phyloP scores from a whole-genome alignment of 1,140 invertebrate genomes.

The Ostrea denselamellosa region DNA sequence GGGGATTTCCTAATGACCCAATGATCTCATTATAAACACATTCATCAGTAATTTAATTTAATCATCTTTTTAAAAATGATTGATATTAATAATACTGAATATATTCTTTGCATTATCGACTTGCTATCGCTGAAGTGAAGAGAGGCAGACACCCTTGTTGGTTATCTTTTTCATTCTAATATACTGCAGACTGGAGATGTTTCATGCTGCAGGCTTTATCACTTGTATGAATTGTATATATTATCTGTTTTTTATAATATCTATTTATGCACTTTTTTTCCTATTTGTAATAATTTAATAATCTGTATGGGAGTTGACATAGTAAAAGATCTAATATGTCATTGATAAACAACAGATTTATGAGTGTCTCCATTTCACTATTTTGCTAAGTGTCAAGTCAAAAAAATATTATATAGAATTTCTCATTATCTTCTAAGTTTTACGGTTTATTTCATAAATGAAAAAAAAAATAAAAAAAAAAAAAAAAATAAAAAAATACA shows the following conservation, averaged over 20 bases:
- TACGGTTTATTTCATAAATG: neutral
- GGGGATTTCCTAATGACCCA: slow-evolving; percentile 10
- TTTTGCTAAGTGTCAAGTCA: slow-evolving; percentile 24
- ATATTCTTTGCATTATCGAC: slow-evolving; percentile 20
- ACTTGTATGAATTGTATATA: neutral
- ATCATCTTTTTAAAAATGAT: slow-evolving; percentile 26
- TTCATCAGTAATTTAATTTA: slow-evolving; percentile 28
- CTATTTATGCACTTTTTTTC: slow-evolving; percentile 23
- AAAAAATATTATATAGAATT: slow-evolving; percentile 20
- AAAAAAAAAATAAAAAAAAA: neutral
- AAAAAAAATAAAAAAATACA: neutral
- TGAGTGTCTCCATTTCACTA: slow-evolving; percentile 10
- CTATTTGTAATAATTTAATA: slow-evolving; percentile 24
- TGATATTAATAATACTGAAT: slow-evolving; percentile 21
- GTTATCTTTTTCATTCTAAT: neutral
- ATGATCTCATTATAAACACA: slow-evolving; percentile 28
- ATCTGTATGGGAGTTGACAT: slow-evolving; percentile 13
- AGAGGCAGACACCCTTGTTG: neutral
- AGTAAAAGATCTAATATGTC: slow-evolving; percentile 27
- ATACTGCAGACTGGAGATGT: neutral
- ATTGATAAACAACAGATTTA: slow-evolving; percentile 19
- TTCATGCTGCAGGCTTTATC: neutral
- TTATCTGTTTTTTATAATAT: slow-evolving; percentile 1
- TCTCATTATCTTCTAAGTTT: neutral
- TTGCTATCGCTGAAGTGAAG: slow-evolving; percentile 7